phyloP scores from a whole-genome alignment of 2,888 invertebrate genomes.

The Drosophila seclusa region DNA sequence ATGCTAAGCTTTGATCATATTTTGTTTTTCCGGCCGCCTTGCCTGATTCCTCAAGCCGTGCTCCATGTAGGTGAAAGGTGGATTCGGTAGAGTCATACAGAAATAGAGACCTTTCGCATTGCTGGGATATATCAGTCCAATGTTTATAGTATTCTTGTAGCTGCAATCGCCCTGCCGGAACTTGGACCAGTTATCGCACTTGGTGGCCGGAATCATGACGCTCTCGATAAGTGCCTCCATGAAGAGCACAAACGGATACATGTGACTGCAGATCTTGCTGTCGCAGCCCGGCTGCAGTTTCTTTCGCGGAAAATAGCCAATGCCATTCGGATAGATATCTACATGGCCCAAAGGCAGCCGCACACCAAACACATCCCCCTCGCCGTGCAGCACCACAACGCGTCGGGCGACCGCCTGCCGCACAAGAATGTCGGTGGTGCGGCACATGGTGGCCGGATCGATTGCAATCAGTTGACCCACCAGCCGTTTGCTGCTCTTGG shows the following conservation, averaged over 20 bases:
- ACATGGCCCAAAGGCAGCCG: slow-evolving; percentile 74
- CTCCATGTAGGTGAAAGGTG: slow-evolving; percentile 79
- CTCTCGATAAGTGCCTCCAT: slow-evolving; percentile 81
- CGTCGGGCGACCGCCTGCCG: slow-evolving; percentile 63
- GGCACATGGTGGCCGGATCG: slow-evolving; percentile 81
- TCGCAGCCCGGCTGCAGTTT: slow-evolving; percentile 82
- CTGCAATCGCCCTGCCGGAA: slow-evolving; percentile 73
- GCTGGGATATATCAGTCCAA: slow-evolving; percentile 75
- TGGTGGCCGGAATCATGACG: slow-evolving; percentile 78
- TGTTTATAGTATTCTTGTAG: slow-evolving; percentile 67
- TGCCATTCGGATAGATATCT: slow-evolving; percentile 83
- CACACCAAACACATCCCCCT: slow-evolving; percentile 80
- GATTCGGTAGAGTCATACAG: slow-evolving; percentile 78
- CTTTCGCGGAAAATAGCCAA: slow-evolving; percentile 76
- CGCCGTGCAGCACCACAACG: slow-evolving; percentile 81
- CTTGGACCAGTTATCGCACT: slow-evolving; percentile 80
- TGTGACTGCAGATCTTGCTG: slow-evolving; percentile 78
- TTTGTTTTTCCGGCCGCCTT: slow-evolving; percentile 15
- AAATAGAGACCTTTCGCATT: slow-evolving; percentile 76
- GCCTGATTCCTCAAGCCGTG: slow-evolving; percentile 72
- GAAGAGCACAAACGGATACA: slow-evolving; percentile 81
- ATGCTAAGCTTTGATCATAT: neutral
- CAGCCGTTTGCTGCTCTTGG: slow-evolving; percentile 52
- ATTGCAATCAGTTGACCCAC: slow-evolving; percentile 80
- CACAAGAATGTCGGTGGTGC: slow-evolving; percentile 73